Conservation (phyloP, 2,888 invertebrate species). For the Microctonus hyperodae region DNA sequence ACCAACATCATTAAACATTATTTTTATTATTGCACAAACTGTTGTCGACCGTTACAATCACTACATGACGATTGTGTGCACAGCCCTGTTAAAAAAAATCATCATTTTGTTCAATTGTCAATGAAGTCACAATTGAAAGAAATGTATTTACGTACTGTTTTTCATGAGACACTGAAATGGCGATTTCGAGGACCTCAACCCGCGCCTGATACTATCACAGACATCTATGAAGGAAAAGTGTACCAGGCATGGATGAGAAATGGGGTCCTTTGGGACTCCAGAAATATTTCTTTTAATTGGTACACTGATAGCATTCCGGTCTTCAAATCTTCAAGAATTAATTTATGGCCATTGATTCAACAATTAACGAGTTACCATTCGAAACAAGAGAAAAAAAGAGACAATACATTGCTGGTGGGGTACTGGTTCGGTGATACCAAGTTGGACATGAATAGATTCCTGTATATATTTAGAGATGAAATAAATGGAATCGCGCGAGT, state of each 20-base stretch:
- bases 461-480: slow-evolving; percentile 12
- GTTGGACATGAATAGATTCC: slow-evolving; percentile 30
- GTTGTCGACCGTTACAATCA: neutral
- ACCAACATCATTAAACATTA: neutral
- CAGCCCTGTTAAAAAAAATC: neutral
- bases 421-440: slow-evolving; percentile 39
- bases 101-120: neutral
- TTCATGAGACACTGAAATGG: slow-evolving; percentile 8
- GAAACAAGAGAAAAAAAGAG: slow-evolving; percentile 33
- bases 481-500: neutral
- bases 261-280: slow-evolving; percentile 17
- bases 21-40: slow-evolving; percentile 9
- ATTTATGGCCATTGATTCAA: slow-evolving; percentile 37
- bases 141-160: slow-evolving; percentile 15
- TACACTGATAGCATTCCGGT: slow-evolving; percentile 40
- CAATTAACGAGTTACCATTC: slow-evolving; percentile 41
- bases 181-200: neutral
- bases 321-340: slow-evolving; percentile 34
- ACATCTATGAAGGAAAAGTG: slow-evolving; percentile 26
- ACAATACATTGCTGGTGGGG: slow-evolving; percentile 40
- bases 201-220: neutral
- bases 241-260: slow-evolving; percentile 7
- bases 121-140: slow-evolving; percentile 6
- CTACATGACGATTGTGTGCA: neutral
- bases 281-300: slow-evolving; percentile 38